Percentiles rank a stretch among this genome's conserved stretches.
These are phyloP conservation scores for cat (Felis catus) DNA, from an alignment of 2,113 vertebrate genomes.

Conservation along the genomic window F.catus_Fca126_mat1.0 CM031423.1:63799501-63800000, in stretches of 20 bases:
- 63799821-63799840: too few species aligned
- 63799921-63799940: not conserved
- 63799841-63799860: not conserved
- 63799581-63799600: not conserved
- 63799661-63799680: not conserved
- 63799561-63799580: not conserved
- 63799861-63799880: not conserved
- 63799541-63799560: not conserved
- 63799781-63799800: not conserved
- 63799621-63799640: not conserved
- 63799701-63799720: not conserved
- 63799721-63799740: not conserved
- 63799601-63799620: not conserved
- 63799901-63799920: not conserved
- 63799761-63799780: not conserved
- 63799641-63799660: not conserved
- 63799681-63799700: not conserved
- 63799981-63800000: not conserved
- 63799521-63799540: not conserved
- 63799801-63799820: not conserved
- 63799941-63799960: not conserved
- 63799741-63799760: not conserved
- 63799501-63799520: not conserved
- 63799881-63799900: not conserved
- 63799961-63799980: not conserved